Percentiles rank a stretch among this genome's conserved stretches.
phyloP scores from a whole-genome alignment of 1,140 invertebrate species.

The Drosophila albomicans region DNA sequence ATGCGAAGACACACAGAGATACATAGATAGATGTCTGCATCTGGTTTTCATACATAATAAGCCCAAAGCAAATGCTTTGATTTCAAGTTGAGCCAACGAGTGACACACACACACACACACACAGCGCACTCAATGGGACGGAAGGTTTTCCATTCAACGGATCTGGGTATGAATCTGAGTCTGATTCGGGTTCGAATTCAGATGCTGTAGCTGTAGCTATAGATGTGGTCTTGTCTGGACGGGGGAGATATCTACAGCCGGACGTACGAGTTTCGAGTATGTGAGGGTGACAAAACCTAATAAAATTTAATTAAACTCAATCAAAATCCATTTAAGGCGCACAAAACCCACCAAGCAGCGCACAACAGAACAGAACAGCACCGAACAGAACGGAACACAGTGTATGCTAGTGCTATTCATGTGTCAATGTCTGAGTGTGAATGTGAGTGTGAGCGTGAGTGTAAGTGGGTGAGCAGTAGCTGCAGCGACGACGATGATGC shows the following conservation, averaged over 20 bases:
- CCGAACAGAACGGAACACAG: constrained; percentile 2
- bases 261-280: constrained; percentile 60
- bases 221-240: not conserved
- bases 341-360: constrained; percentile 40
- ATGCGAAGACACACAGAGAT: constrained; percentile 19
- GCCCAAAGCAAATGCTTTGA: constrained; percentile 75
- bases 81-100: constrained; percentile 42
- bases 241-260: constrained; percentile 27
- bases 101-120: constrained; percentile 2
- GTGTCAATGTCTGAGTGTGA: not conserved
- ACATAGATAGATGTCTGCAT: constrained; percentile 42
- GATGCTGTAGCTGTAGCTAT: not conserved
- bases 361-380: not conserved
- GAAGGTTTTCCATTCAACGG: constrained; percentile 37
- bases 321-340: constrained; percentile 81
- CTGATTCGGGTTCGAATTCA: constrained; percentile 7
- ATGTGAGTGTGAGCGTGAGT: not conserved
- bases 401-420: constrained; percentile 14
- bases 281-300: constrained; percentile 81
- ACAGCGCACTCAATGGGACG: constrained; percentile 7
- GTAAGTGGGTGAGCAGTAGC: not conserved
- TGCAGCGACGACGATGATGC: not conserved
- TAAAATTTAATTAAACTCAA: constrained; percentile 84
- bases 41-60: constrained; percentile 59
- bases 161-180: not conserved